These are phyloP conservation scores for Probaryconus sp. DNA, from an alignment of 1,140 invertebrate species.

Conservation along the genomic window DNA sequence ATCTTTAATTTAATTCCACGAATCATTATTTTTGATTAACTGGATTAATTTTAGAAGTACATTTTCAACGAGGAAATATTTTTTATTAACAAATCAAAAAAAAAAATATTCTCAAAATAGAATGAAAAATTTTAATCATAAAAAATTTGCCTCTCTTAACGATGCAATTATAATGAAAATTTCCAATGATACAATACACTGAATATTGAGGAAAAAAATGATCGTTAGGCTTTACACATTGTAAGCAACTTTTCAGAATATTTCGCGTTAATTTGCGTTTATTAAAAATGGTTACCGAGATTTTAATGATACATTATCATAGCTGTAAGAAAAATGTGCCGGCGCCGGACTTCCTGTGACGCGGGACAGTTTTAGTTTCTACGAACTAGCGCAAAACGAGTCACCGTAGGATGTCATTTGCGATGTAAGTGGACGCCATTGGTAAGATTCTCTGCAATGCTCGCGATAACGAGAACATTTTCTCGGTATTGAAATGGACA, in stretches of 20 bases:
- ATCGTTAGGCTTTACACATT: too few relatives aligned
- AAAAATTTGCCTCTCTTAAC: too few relatives aligned
- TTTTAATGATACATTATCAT: conserved; percentile 48
- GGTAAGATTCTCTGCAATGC: conserved; percentile 49
- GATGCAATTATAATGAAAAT: too few relatives aligned
- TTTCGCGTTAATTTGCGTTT: conserved; percentile 32
- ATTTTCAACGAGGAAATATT: too few relatives aligned
- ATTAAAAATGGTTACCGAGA: conserved; percentile 23
- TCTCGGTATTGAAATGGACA: conserved; percentile 51
- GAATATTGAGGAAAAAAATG: too few relatives aligned
- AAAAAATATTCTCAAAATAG: too few relatives aligned
- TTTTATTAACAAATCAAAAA: too few relatives aligned
- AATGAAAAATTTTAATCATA: too few relatives aligned
- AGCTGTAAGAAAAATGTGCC: conserved; percentile 29
- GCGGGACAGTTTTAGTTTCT: conserved; percentile 48
- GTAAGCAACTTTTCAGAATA: conserved; percentile 20
- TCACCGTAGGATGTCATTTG: conserved; percentile 57
- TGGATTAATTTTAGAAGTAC: too few relatives aligned
- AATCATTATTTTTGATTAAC: too few relatives aligned
- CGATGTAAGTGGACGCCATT: conserved; percentile 47
- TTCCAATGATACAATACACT: too few relatives aligned
- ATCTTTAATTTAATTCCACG: too few relatives aligned
- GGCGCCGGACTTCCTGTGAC: conserved; percentile 49
- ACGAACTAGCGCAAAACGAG: conserved; percentile 52
- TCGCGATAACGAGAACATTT: conserved; percentile 56